A percentile compares a stretch with the other conserved stretches of the same genome.
Conservation (phyloP, 2,797 vertebrate genomes). For the Sebastes goodei region DNA sequence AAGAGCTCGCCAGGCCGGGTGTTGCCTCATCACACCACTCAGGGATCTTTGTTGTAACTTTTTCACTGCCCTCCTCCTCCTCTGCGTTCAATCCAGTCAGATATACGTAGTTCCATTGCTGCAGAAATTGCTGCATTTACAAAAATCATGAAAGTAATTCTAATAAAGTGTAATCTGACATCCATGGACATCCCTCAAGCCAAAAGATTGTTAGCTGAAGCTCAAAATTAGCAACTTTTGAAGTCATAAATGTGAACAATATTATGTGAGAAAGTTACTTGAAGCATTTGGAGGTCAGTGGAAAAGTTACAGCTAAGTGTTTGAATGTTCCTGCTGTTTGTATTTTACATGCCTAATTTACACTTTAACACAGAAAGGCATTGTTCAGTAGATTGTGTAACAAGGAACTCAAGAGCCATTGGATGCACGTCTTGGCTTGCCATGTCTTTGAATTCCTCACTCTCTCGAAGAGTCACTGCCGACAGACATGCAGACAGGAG, state of each 20-base stretch:
- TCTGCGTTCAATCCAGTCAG: neutral
- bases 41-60: conserved; percentile 9
- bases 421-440: conserved; percentile 37
- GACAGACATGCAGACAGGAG: neutral
- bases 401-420: neutral
- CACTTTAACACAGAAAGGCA: conserved; percentile 12
- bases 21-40: neutral
- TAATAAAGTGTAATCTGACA: neutral
- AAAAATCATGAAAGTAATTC: neutral
- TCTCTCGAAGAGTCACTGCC: neutral
- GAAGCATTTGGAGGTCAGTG: neutral
- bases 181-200: neutral
- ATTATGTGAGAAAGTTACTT: neutral
- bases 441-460: neutral
- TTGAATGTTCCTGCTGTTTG: conserved; percentile 1
- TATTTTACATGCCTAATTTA: neutral
- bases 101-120: neutral
- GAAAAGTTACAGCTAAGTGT: neutral
- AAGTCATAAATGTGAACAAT: neutral
- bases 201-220: neutral
- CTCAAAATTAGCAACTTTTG: neutral
- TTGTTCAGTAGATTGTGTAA: conserved; percentile 48
- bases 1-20: neutral
- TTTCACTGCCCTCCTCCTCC: neutral
- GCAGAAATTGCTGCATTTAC: neutral